These are phyloP conservation scores for Papilio xuthus DNA, from an alignment of 1,140 invertebrate species.

Conservation along the genomic window DNA sequence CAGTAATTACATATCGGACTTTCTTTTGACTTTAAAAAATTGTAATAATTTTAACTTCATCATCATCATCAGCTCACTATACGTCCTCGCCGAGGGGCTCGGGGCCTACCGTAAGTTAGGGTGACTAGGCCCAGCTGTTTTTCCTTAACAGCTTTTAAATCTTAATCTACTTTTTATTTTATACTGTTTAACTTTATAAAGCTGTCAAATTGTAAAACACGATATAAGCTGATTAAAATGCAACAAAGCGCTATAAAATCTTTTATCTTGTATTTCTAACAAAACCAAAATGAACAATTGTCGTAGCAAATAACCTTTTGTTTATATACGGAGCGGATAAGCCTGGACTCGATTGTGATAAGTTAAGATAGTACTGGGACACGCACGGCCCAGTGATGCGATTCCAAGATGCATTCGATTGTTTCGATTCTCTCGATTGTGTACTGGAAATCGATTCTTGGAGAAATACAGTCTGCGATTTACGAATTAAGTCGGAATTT, in stretches of 20 bases:
- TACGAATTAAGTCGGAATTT: background rate
- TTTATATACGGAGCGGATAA: slow-evolving; percentile 32
- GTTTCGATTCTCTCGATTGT: slow-evolving; percentile 18
- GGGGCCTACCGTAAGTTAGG: too few species aligned
- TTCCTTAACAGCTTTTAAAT: too few species aligned
- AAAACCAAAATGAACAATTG: slow-evolving; percentile 32
- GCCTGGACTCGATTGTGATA: slow-evolving; percentile 17
- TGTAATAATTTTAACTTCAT: background rate
- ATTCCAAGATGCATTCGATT: slow-evolving; percentile 8
- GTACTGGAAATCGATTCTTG: slow-evolving; percentile 4
- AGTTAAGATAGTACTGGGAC: slow-evolving; percentile 20
- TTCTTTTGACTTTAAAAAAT: background rate
- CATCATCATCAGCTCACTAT: too few species aligned
- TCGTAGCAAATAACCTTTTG: slow-evolving; percentile 36
- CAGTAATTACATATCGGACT: background rate
- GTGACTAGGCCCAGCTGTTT: too few species aligned
- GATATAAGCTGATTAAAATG: slow-evolving; percentile 3
- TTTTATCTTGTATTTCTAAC: slow-evolving; percentile 28
- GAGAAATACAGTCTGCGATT: slow-evolving; percentile 5
- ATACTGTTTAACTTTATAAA: background rate
- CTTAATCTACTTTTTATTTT: background rate
- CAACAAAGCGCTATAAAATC: slow-evolving; percentile 18
- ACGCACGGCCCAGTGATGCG: slow-evolving; percentile 23
- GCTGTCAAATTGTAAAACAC: background rate
- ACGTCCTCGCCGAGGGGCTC: too few species aligned